phyloP scores from a whole-genome alignment of 2,797 vertebrate genomes.

The Typhlichthys subterraneus region DNA sequence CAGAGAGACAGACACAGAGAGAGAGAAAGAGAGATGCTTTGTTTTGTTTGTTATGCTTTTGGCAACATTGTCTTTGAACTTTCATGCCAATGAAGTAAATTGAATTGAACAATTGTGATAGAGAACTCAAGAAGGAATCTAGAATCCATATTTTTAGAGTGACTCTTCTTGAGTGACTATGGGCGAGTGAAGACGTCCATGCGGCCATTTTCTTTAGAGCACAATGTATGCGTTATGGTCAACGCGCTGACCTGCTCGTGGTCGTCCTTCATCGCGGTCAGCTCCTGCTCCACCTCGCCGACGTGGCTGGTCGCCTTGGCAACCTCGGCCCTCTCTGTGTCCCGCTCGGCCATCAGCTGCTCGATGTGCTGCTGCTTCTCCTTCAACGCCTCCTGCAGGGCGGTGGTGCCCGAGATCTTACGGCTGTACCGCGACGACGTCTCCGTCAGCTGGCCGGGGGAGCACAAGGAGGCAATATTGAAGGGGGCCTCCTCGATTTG shows the following conservation, averaged over 20 bases:
- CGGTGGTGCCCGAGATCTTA: conserved; percentile 97
- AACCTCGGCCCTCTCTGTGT: conserved; percentile 95
- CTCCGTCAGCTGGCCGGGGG: conserved; percentile 87
- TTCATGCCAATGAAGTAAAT: too few relatives aligned
- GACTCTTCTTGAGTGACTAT: too few relatives aligned
- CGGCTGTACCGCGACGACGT: conserved; percentile 94
- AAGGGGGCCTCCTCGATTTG: background rate
- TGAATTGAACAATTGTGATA: too few relatives aligned
- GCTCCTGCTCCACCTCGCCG: conserved; percentile 93
- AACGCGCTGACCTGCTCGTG: conserved; percentile 88
- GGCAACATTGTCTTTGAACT: too few relatives aligned
- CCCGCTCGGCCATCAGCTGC: conserved; percentile 94
- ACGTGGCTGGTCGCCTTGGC: conserved; percentile 95
- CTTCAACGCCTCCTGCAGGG: conserved; percentile 95
- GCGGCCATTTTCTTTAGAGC: too few relatives aligned
- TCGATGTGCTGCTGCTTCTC: conserved; percentile 99
- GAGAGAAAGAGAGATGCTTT: background rate
- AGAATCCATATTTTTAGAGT: too few relatives aligned
- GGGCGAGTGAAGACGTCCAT: too few relatives aligned
- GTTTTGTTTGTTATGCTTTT: too few relatives aligned
- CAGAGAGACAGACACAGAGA: background rate
- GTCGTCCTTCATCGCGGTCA: conserved; percentile 87
- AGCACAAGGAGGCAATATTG: background rate
- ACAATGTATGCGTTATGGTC: background rate
- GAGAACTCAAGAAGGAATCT: too few relatives aligned